A percentile compares a stretch with the other conserved stretches of the same genome.
These are phyloP conservation scores for Capromys pilorides DNA, from an alignment of 2,797 vertebrate genomes.

Conservation along the genomic window DNA sequence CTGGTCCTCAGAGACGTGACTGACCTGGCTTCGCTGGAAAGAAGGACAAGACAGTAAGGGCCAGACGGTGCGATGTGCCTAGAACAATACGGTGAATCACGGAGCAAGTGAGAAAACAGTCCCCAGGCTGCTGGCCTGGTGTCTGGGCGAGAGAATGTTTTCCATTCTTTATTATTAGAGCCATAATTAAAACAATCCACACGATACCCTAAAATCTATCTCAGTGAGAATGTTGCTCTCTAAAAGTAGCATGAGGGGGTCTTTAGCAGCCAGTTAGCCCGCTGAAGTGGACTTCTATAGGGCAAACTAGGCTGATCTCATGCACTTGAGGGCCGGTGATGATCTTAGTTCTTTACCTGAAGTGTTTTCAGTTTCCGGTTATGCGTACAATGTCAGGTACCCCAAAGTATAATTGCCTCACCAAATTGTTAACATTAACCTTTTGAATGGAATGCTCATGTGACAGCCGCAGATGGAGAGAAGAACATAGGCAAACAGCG, in stretches of 20 bases:
- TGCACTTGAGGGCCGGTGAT: background rate
- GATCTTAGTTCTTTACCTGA: background rate
- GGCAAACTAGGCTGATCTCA: background rate
- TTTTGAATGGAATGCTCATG: background rate
- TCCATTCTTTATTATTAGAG: background rate
- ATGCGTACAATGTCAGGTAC: background rate
- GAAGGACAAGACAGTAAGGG: background rate
- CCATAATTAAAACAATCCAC: background rate
- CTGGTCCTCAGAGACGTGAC: background rate
- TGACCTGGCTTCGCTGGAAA: background rate
- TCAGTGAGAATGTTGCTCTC: background rate
- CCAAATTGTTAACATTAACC: background rate
- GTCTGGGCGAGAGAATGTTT: background rate
- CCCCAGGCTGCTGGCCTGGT: background rate
- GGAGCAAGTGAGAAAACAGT: background rate
- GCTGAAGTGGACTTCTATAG: background rate
- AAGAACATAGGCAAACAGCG: background rate
- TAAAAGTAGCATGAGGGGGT: background rate
- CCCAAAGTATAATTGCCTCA: background rate
- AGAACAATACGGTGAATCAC: slow-evolving; percentile 11
- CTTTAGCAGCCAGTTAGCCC: background rate
- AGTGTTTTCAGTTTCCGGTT: background rate
- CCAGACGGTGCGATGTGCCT: slow-evolving; percentile 32
- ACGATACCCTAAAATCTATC: background rate
- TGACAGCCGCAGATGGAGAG: background rate